A percentile compares a stretch with the other conserved stretches of the same genome.
phyloP scores from a whole-genome alignment of 2,888 invertebrate species.

The Augiades crinisus region DNA sequence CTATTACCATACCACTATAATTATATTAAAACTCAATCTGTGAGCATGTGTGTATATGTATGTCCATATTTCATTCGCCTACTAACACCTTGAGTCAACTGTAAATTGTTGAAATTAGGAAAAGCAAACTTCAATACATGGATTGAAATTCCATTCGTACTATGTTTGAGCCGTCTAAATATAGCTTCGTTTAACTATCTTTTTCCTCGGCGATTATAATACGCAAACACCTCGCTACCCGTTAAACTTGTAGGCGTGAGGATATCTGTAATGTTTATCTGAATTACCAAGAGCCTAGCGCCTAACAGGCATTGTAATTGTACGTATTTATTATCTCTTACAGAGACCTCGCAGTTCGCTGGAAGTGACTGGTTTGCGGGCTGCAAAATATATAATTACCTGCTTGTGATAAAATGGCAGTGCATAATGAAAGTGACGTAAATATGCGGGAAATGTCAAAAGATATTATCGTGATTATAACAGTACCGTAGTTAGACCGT shows the following conservation, averaged over 20 bases:
- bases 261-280: slow-evolving; percentile 29
- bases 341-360: slow-evolving; percentile 10
- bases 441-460: slow-evolving; percentile 24
- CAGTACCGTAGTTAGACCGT: slow-evolving; percentile 16
- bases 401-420: slow-evolving; percentile 13
- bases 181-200: slow-evolving; percentile 34
- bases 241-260: slow-evolving; percentile 35
- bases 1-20: slow-evolving; percentile 13
- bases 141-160: slow-evolving; percentile 29
- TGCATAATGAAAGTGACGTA: slow-evolving; percentile 20
- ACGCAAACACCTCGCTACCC: slow-evolving; percentile 38
- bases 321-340: slow-evolving; percentile 18
- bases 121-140: slow-evolving; percentile 29
- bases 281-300: slow-evolving; percentile 35
- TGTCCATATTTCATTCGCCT: slow-evolving; percentile 19
- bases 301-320: slow-evolving; percentile 23
- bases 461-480: slow-evolving; percentile 20
- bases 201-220: slow-evolving; percentile 40
- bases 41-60: neutral
- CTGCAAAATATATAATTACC: slow-evolving; percentile 17
- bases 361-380: slow-evolving; percentile 8
- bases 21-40: slow-evolving; percentile 17
- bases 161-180: slow-evolving; percentile 36
- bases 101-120: slow-evolving; percentile 29
- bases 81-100: slow-evolving; percentile 22